phyloP scores from a whole-genome alignment of 1,140 invertebrate species.

The Polypedilum pembai region DNA sequence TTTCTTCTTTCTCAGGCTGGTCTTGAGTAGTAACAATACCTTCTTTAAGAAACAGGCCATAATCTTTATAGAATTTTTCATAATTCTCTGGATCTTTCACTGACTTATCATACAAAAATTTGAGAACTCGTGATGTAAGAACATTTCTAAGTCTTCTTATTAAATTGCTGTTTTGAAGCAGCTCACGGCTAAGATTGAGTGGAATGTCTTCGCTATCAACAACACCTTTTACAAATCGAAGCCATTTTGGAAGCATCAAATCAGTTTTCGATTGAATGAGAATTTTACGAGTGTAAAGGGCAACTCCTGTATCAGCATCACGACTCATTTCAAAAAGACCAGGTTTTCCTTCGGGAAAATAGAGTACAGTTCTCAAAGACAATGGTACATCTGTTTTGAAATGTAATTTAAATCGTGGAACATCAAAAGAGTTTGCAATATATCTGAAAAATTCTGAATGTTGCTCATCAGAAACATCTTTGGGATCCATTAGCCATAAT shows the following conservation, averaged over 20 bases:
- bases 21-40: conserved; percentile 81
- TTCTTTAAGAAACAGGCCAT: conserved; percentile 90
- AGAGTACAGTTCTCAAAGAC: conserved; percentile 83
- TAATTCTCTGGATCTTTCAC: conserved; percentile 78
- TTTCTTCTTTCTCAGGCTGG: conserved; percentile 81
- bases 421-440: conserved; percentile 75
- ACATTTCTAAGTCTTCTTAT: conserved; percentile 84
- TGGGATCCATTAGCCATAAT: conserved; percentile 87
- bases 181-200: conserved; percentile 89
- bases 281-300: conserved; percentile 82
- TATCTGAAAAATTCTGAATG: conserved; percentile 89
- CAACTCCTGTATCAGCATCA: conserved; percentile 71
- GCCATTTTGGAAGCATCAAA: conserved; percentile 87
- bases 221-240: conserved; percentile 90
- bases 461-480: conserved; percentile 74
- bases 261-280: conserved; percentile 87
- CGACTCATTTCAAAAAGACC: conserved; percentile 83
- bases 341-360: conserved; percentile 86
- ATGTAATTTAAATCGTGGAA: conserved; percentile 74
- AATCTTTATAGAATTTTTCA: conserved; percentile 82
- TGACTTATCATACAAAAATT: conserved; percentile 78
- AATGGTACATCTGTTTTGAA: conserved; percentile 74
- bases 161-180: conserved; percentile 86
- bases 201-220: conserved; percentile 98
- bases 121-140: conserved; percentile 74